Conservation (phyloP, 92 coral and sea anemone species). For the Actinernus sp. region DNA sequence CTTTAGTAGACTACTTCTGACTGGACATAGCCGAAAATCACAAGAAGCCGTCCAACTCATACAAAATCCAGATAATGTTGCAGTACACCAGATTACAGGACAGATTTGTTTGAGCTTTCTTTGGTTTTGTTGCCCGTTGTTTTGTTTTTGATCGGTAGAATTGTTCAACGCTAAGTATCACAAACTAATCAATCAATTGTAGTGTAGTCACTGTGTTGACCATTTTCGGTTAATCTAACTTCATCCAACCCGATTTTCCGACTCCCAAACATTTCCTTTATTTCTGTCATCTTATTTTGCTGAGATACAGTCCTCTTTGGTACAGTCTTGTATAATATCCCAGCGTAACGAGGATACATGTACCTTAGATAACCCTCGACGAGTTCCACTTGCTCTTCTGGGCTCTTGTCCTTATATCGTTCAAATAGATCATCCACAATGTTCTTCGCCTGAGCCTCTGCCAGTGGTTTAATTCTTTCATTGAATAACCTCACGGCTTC, state of each 20-base stretch:
- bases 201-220: conserved; percentile 13
- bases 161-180: no score
- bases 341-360: conserved; percentile 55
- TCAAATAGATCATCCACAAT: conserved; percentile 44
- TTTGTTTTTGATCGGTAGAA: no score
- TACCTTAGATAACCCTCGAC: conserved; percentile 50
- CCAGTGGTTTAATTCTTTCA: conserved; percentile 62
- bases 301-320: background rate
- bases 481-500: conserved; percentile 69
- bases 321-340: conserved; percentile 1
- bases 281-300: background rate
- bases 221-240: conserved; percentile 21
- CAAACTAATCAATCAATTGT: conserved; percentile 22
- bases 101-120: no score
- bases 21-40: no score
- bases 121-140: no score
- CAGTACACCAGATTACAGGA: no score
- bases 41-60: no score
- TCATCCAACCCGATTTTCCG: conserved; percentile 4
- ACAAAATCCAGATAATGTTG: no score
- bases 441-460: conserved; percentile 43
- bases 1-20: no score
- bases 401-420: conserved; percentile 51
- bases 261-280: conserved; percentile 11
- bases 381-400: conserved; percentile 8